Conservation (phyloP, 2,888 invertebrate species). For the Gasteruption jaculator region DNA sequence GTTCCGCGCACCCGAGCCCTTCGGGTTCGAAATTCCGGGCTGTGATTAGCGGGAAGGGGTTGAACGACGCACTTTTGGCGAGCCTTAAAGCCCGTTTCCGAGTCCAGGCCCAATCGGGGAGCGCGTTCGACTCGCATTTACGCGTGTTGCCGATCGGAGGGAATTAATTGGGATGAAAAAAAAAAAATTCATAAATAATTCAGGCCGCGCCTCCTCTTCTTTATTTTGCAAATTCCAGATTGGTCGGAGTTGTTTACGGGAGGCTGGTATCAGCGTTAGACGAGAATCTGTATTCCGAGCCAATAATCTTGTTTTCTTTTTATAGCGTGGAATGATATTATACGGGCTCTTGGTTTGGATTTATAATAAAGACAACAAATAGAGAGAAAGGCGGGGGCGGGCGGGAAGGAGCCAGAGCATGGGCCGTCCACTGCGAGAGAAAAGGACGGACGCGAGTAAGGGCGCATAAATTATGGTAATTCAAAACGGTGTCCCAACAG, state of each 20-base stretch:
- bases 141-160: conserved; percentile 6
- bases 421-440: conserved; percentile 7
- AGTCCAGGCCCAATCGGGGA: too few species aligned
- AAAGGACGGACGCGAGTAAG: conserved; percentile 22
- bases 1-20: too few species aligned
- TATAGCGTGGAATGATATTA: conserved; percentile 38
- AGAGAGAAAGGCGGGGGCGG: conserved; percentile 3
- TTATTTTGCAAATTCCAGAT: too few species aligned
- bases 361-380: conserved; percentile 47
- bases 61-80: too few species aligned
- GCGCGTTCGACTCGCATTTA: not conserved
- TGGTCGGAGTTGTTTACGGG: conserved; percentile 3
- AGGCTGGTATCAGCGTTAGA: not conserved
- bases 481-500: conserved; percentile 25
- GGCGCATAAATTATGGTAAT: conserved; percentile 50
- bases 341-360: conserved; percentile 44
- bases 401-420: conserved; percentile 5
- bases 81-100: too few species aligned
- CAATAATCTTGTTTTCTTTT: too few species aligned
- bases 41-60: too few species aligned
- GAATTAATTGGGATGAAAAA: too few species aligned
- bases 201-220: too few species aligned
- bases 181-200: too few species aligned
- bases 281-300: too few species aligned
- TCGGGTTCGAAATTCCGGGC: too few species aligned